These are phyloP conservation scores for Muntiacus muntjak DNA, from an alignment of 2,113 vertebrate species.

Conservation along the genomic window DNA sequence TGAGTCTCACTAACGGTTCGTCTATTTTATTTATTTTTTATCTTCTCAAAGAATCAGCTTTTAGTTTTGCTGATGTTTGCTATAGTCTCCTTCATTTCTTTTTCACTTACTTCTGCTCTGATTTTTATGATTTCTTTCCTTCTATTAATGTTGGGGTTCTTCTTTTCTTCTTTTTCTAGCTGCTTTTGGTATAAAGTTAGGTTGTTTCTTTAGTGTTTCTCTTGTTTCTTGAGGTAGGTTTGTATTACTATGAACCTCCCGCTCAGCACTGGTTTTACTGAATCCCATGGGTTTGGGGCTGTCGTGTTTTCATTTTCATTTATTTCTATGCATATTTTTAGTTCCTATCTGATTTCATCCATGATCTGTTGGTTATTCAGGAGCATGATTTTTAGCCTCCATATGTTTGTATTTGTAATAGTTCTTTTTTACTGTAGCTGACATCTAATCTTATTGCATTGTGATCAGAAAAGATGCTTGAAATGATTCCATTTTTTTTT, in stretches of 20 bases:
- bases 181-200: background rate
- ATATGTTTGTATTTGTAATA: background rate
- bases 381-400: accelerated
- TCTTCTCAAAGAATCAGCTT: background rate
- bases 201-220: background rate
- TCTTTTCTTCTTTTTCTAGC: background rate
- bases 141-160: background rate
- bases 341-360: background rate
- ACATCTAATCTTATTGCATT: background rate
- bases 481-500: background rate
- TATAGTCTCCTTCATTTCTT: background rate
- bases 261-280: background rate
- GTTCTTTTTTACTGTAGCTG: background rate
- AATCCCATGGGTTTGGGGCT: background rate
- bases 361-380: background rate
- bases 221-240: background rate
- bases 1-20: accelerated
- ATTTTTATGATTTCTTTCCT: background rate
- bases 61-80: background rate
- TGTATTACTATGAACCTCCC: background rate
- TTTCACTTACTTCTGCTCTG: background rate
- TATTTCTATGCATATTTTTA: background rate
- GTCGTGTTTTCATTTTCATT: background rate
- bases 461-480: background rate
- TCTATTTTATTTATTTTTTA: background rate